Evolutionary conservation across 2,113 vertebrate genomes (phyloP).

Genomic region (Chloebia gouldiae): DNA sequence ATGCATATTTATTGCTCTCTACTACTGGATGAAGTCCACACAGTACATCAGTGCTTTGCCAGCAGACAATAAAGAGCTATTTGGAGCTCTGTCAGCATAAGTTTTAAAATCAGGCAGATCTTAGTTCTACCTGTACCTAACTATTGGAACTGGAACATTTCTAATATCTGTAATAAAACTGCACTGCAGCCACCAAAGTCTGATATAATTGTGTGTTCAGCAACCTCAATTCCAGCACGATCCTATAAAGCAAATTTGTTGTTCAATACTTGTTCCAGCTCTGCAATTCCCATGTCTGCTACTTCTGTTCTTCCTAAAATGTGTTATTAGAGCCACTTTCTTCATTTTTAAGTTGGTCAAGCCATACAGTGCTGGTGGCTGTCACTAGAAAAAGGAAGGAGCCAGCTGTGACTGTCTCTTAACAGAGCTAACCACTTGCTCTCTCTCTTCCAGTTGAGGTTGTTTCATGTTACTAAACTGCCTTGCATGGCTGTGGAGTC

Average conservation of each 20-base stretch:
- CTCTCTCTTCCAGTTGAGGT: background rate
- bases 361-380: background rate
- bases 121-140: background rate
- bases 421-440: background rate
- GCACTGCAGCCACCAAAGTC: background rate
- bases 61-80: background rate
- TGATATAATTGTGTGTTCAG: background rate
- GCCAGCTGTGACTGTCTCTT: background rate
- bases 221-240: background rate
- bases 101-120: background rate
- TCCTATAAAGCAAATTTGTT: background rate
- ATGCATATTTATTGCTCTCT: background rate
- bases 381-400: background rate
- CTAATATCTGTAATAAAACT: background rate
- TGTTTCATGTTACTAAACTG: background rate
- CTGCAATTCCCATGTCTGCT: background rate
- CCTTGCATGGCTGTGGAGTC: background rate
- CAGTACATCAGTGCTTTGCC: background rate
- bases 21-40: background rate
- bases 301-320: background rate
- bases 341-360: background rate
- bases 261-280: background rate
- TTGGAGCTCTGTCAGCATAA: background rate
- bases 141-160: background rate
- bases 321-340: background rate